phyloP scores from a whole-genome alignment of 1,140 invertebrate species.

The Drosophila carrolli region DNA sequence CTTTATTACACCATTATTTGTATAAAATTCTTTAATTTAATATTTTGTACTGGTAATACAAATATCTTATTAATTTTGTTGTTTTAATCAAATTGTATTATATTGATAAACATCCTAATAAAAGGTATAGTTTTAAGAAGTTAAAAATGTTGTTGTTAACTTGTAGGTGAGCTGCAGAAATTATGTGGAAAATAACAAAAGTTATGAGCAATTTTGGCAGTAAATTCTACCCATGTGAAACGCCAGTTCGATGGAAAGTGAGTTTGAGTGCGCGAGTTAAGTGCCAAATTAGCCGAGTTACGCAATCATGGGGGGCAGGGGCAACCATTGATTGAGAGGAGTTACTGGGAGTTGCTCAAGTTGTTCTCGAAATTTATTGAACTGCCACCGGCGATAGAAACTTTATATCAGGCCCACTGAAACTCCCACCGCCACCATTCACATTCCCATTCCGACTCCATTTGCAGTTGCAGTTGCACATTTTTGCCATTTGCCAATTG shows the following conservation, averaged over 20 bases:
- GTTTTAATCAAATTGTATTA: too few relatives aligned
- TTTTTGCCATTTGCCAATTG: conserved; percentile 54
- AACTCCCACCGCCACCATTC: neutral
- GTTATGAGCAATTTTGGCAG: neutral
- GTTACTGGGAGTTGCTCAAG: conserved; percentile 52
- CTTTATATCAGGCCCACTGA: conserved; percentile 38
- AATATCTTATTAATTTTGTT: too few relatives aligned
- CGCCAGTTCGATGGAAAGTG: conserved; percentile 27
- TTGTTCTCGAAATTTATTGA: conserved; percentile 76
- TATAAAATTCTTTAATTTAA: too few relatives aligned
- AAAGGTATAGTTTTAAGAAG: too few relatives aligned
- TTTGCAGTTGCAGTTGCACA: conserved; percentile 52
- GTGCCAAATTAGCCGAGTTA: conserved; percentile 60
- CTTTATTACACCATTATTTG: too few relatives aligned
- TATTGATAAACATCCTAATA: too few relatives aligned
- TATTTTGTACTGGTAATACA: too few relatives aligned
- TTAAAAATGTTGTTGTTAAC: too few relatives aligned
- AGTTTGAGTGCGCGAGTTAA: conserved; percentile 40
- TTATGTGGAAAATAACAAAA: neutral
- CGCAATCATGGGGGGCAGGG: conserved; percentile 5
- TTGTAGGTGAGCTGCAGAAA: too few relatives aligned
- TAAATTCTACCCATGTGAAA: neutral
- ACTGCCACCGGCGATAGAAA: conserved; percentile 46
- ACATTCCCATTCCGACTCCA: conserved; percentile 7
- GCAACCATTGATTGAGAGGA: conserved; percentile 20